Conservation (phyloP, 2,797 vertebrate genomes). For the Scolopax bukidnonensis region DNA sequence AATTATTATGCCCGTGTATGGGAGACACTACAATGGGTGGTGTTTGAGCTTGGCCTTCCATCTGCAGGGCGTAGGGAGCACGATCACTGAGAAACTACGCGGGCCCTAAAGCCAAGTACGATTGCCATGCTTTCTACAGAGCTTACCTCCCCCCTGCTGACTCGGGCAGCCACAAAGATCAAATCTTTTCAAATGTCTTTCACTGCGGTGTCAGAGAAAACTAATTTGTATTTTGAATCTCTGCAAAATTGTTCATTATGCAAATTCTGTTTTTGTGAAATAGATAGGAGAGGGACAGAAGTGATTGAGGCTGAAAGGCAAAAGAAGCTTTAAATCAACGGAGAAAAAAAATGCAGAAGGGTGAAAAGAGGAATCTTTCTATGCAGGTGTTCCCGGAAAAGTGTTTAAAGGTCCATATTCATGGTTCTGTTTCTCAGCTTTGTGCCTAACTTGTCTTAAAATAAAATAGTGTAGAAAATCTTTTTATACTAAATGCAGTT, state of each 20-base stretch:
- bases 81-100: constrained; percentile 42
- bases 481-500: background rate
- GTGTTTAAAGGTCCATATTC: background rate
- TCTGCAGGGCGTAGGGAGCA: constrained; percentile 3
- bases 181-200: constrained; percentile 53
- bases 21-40: constrained; percentile 16
- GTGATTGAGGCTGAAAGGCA: constrained; percentile 25
- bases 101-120: constrained; percentile 37
- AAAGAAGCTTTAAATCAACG: background rate
- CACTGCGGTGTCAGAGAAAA: constrained; percentile 25
- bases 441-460: background rate
- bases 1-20: background rate
- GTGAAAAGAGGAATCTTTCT: background rate
- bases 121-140: constrained; percentile 46
- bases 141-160: constrained; percentile 51
- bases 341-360: background rate
- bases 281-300: constrained; percentile 11
- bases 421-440: constrained; percentile 6
- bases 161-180: constrained; percentile 29
- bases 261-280: constrained; percentile 59
- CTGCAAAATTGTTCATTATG: constrained; percentile 65
- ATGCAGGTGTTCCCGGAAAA: background rate
- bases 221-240: constrained; percentile 59
- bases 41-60: background rate
- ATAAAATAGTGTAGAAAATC: background rate